Evolutionary conservation across 1,140 invertebrate genomes (phyloP).

Genomic region (Bombus polaris): DNA sequence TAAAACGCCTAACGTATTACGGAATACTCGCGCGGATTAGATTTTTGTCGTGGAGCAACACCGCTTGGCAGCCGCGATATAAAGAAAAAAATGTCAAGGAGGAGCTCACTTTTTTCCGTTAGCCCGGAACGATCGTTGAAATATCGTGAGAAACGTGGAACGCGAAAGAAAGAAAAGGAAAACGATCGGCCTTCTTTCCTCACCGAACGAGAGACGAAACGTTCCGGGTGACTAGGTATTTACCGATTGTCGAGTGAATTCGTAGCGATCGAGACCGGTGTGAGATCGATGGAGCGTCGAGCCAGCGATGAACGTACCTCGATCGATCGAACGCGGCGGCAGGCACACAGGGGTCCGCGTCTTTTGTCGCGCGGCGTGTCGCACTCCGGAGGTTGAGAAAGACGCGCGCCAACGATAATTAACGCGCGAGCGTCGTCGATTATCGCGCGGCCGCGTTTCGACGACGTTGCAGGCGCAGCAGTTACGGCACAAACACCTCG

Average conservation of each 20-base stretch:
- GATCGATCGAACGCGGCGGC: slow-evolving; percentile 21
- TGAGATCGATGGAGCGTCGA: slow-evolving; percentile 10
- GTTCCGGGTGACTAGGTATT: background rate
- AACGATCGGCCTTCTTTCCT: background rate
- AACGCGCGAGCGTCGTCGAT: background rate
- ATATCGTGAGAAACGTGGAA: background rate
- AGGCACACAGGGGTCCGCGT: background rate
- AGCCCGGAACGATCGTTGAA: background rate
- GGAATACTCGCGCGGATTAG: background rate
- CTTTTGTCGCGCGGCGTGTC: background rate
- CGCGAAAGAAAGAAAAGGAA: background rate
- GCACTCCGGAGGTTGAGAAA: background rate
- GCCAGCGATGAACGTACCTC: slow-evolving; percentile 11
- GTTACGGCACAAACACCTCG: slow-evolving; percentile 1
- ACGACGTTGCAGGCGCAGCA: background rate
- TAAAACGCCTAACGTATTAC: background rate
- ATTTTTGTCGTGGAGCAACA: background rate
- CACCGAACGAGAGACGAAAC: background rate
- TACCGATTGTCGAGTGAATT: background rate
- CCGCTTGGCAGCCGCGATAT: background rate
- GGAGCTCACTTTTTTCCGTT: background rate
- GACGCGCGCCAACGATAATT: background rate
- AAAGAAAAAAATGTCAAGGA: background rate
- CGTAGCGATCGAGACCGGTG: background rate
- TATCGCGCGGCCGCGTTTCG: background rate